Percentiles rank a stretch among this genome's conserved stretches.
phyloP scores from a whole-genome alignment of 2,888 invertebrate genomes.

The Hyalella azteca region DNA sequence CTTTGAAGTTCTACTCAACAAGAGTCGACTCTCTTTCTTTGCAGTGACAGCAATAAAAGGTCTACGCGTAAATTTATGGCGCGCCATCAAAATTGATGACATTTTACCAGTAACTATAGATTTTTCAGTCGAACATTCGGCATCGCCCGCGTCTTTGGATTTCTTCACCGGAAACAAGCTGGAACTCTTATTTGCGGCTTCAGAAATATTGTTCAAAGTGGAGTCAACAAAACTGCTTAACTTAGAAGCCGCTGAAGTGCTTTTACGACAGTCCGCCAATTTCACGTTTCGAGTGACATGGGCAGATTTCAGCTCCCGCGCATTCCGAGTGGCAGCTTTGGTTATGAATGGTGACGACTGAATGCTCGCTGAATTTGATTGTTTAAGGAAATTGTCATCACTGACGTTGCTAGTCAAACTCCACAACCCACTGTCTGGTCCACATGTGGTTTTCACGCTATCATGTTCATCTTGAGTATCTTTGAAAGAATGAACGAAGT shows the following conservation, averaged over 20 bases:
- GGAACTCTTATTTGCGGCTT: not conserved
- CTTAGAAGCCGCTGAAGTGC: not conserved
- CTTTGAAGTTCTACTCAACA: not conserved
- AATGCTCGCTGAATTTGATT: not conserved
- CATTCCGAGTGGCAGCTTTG: slow-evolving; percentile 1
- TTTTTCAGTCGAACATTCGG: not conserved
- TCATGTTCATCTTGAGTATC: not conserved
- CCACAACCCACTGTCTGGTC: slow-evolving; percentile 1
- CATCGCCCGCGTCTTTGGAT: not conserved
- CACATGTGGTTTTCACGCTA: not conserved
- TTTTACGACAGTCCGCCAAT: not conserved
- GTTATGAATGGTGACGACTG: slow-evolving; percentile 5
- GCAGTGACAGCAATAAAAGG: not conserved
- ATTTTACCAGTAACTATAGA: not conserved
- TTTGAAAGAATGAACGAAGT: not conserved
- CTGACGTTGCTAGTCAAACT: not conserved
- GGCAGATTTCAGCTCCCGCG: slow-evolving; percentile 19
- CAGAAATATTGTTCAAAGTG: not conserved
- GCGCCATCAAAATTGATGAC: not conserved
- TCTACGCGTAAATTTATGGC: not conserved
- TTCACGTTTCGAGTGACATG: slow-evolving; percentile 3
- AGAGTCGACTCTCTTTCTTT: not conserved
- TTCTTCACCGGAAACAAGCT: not conserved
- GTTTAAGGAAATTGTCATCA: not conserved
- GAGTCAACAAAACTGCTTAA: not conserved